Percentiles rank a stretch among this genome's conserved stretches.
Conservation (phyloP, 1,140 invertebrate species). For the Euglossa dilemma region DNA sequence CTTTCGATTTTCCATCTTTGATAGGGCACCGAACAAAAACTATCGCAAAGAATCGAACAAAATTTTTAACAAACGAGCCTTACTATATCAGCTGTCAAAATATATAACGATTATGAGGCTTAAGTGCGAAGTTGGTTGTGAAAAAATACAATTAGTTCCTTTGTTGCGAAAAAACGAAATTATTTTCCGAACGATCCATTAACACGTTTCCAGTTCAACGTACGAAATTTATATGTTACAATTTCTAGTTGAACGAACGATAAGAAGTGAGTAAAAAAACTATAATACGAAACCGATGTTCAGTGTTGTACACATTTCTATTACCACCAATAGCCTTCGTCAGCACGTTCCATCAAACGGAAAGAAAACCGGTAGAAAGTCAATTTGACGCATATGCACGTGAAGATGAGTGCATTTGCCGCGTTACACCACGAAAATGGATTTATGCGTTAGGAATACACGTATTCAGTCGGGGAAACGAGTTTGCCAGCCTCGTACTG, state of each 20-base stretch:
- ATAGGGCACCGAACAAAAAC: too few relatives aligned
- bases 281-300: neutral
- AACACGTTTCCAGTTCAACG: neutral
- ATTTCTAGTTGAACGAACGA: too few relatives aligned
- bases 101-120: too few relatives aligned
- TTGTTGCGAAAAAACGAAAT: too few relatives aligned
- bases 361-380: slow-evolving; percentile 34
- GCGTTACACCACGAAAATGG: neutral
- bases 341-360: slow-evolving; percentile 38
- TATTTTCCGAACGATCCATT: too few relatives aligned
- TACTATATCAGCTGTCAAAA: too few relatives aligned
- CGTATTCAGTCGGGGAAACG: neutral
- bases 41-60: too few relatives aligned
- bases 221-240: neutral
- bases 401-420: slow-evolving; percentile 13
- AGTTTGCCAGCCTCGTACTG: slow-evolving; percentile 18
- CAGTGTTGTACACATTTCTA: neutral
- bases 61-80: too few relatives aligned
- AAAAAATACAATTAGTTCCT: too few relatives aligned
- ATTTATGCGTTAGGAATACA: slow-evolving; percentile 1
- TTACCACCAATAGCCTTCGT: neutral
- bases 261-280: neutral
- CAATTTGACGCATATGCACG: slow-evolving; percentile 11
- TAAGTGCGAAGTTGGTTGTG: too few relatives aligned
- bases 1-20: too few relatives aligned